These are phyloP conservation scores for Eueides isabella DNA, from an alignment of 1,140 invertebrate genomes.

Conservation along the genomic window DNA sequence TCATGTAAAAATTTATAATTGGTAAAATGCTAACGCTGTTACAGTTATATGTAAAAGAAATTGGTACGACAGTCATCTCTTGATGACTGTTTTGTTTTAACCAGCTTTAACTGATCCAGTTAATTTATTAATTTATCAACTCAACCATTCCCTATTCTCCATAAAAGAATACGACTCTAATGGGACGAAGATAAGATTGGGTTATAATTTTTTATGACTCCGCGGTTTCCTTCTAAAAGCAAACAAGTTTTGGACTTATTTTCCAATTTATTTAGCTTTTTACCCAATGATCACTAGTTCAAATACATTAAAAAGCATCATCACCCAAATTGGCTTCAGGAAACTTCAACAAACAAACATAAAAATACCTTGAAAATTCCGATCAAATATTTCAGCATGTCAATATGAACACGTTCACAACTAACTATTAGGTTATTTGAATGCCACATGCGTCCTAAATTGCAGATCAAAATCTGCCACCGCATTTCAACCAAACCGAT, in stretches of 20 bases:
- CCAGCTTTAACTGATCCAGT: neutral
- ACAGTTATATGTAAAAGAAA: neutral
- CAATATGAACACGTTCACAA: conserved; percentile 9
- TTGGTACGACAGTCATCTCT: neutral
- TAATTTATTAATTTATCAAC: neutral
- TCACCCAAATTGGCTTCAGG: neutral
- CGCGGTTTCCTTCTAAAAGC: neutral
- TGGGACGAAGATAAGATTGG: neutral
- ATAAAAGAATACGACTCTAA: neutral
- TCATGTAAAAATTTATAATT: conserved; percentile 10
- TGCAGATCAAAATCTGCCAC: conserved; percentile 30
- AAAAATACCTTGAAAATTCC: neutral
- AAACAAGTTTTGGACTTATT: neutral
- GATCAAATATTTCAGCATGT: conserved; percentile 1
- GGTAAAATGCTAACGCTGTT: neutral
- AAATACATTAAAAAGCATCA: neutral
- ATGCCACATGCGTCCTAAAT: conserved; percentile 22
- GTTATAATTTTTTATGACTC: neutral
- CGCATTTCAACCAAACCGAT: conserved; percentile 17
- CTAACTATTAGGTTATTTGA: conserved; percentile 18
- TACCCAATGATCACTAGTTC: neutral
- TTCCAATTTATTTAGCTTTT: neutral
- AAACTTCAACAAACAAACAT: neutral
- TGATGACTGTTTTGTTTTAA: neutral
- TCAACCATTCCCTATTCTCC: neutral